Evolutionary conservation across 2,797 vertebrate species (phyloP), one percentile per base, ranked within the genome.

Genomic region (Microctenopoma steveboyesi): DNA sequence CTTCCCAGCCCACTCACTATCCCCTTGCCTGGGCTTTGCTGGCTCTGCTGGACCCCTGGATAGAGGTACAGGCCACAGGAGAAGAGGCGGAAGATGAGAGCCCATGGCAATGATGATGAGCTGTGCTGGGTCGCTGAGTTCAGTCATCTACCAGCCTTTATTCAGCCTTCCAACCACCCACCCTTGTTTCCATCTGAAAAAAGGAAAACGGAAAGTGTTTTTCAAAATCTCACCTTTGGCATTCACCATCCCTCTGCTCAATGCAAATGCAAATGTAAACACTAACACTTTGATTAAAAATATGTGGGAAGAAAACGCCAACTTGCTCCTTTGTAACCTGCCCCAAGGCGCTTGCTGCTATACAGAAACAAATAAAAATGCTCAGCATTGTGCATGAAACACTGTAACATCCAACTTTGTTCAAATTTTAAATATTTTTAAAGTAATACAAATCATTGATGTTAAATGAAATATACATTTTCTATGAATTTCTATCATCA

Each of bases 251-350:
- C 89, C 90, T 92, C 73, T 78, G 88, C 89, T 89, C 87, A 80
- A 91, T 92, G 89, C 86, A 90, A 92, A 93, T 92, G 87, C 87
- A 88, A 90, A 92, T 91, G 89, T 88, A 91, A 91, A 93, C 88
- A 88, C 88, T 89, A 90, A 87, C 86, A 89, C 91, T 92, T 92
- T 92, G 91, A 93, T 92, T 91, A 92, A 89, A 91, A 90, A 91
- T 89, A 89, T 89, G 90, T 90, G 90, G 87, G 88, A 91, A 88
- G 89, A 88, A 88, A 91, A 91, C 84, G 57, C 83, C 90, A 91
- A 90, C 88, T 87, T 88, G 89, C 85, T 90, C 90, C 90, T 92
- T 89, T 85, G 83, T 87, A 92, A 91, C 91, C 88, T 70, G 81
- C 89, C 92, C 76, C 59, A 79, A 85, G 91, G 90, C 89, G 12